phyloP scores from a whole-genome alignment of 2,888 invertebrate species.

The Papilio demoleus region DNA sequence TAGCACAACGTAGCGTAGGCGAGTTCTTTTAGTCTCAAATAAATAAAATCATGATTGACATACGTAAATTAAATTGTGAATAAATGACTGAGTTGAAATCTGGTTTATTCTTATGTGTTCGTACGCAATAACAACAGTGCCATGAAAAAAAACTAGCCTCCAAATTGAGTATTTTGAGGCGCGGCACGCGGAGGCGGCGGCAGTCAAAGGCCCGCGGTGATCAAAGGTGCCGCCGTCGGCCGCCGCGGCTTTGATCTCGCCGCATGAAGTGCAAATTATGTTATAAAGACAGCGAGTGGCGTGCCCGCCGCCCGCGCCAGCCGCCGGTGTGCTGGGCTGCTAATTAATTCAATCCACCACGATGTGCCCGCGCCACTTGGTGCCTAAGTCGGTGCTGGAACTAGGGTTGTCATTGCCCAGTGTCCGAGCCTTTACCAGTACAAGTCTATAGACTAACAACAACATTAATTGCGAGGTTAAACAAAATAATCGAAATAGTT shows the following conservation, averaged over 20 bases:
- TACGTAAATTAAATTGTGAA: not conserved
- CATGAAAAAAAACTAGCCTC: constrained; percentile 69
- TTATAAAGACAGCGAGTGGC: constrained; percentile 82
- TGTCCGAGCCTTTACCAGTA: not conserved
- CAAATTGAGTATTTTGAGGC: constrained; percentile 80
- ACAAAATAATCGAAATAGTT: too few relatives aligned
- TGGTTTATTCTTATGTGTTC: constrained; percentile 23
- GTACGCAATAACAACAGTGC: constrained; percentile 42
- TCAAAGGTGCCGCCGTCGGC: constrained; percentile 81
- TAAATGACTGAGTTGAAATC: constrained; percentile 3
- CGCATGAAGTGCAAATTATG: constrained; percentile 84
- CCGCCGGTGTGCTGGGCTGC: constrained; percentile 64
- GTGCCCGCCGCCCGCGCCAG: constrained; percentile 71
- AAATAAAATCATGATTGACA: not conserved
- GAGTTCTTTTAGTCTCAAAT: not conserved
- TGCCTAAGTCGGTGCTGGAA: constrained; percentile 39
- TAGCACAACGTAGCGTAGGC: not conserved
- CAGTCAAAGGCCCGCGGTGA: constrained; percentile 78
- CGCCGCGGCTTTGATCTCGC: constrained; percentile 79
- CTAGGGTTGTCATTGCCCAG: constrained; percentile 19
- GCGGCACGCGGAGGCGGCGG: constrained; percentile 77
- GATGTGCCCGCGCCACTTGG: constrained; percentile 46
- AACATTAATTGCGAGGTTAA: not conserved
- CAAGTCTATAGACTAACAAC: not conserved
- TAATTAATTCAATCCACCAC: constrained; percentile 78